Evolutionary conservation across 2,888 invertebrate species (phyloP).

Genomic region (Dicyrtomina minuta): DNA sequence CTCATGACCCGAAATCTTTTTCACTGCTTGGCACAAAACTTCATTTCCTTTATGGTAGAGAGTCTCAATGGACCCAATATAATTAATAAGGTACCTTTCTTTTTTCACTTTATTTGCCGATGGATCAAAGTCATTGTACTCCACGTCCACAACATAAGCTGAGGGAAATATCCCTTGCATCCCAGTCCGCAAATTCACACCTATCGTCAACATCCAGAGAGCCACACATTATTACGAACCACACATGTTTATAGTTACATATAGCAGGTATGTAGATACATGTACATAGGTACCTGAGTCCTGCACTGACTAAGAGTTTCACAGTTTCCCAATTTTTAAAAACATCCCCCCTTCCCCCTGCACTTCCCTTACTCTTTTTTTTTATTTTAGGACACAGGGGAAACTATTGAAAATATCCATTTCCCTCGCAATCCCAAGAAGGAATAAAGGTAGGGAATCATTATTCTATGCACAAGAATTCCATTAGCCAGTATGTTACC

Average conservation of each 20-base stretch:
- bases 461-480: neutral
- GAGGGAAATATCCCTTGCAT: slow-evolving; percentile 94
- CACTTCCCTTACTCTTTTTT: too few species aligned
- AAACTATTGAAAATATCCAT: too few species aligned
- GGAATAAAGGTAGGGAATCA: neutral
- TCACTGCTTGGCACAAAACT: slow-evolving; percentile 87
- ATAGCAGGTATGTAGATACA: too few species aligned
- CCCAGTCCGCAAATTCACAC: slow-evolving; percentile 90
- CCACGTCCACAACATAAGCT: slow-evolving; percentile 95
- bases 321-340: too few species aligned
- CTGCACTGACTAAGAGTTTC: too few species aligned
- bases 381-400: too few species aligned
- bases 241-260: too few species aligned
- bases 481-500: neutral
- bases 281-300: too few species aligned
- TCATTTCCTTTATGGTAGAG: slow-evolving; percentile 95
- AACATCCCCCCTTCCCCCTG: too few species aligned
- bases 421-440: neutral
- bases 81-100: slow-evolving; percentile 85
- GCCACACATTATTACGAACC: too few species aligned
- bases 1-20: slow-evolving; percentile 72
- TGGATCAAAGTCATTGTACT: slow-evolving; percentile 93
- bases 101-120: slow-evolving; percentile 63
- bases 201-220: slow-evolving; percentile 60
- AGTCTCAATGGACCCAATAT: slow-evolving; percentile 95